Evolutionary conservation across 2,888 invertebrate species (phyloP), one percentile per base, ranked within the genome.

Genomic region (Dexiosoma caninum): DNA sequence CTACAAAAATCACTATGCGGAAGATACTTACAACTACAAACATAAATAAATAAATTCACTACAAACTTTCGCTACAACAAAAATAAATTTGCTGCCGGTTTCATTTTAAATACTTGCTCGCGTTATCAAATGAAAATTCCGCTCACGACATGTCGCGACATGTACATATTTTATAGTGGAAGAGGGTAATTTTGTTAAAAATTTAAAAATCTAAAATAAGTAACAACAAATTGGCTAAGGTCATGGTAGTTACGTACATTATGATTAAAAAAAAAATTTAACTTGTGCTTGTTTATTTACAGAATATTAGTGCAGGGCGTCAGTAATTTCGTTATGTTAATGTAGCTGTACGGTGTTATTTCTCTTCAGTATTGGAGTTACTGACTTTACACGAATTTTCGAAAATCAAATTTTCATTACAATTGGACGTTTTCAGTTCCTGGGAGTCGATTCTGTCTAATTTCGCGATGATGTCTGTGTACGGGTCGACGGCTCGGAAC

Each of bases 11-110:
- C 60, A 71, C 76, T 62, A 80, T 77, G 66, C 81, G 81, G 81
- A 81, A 81, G 81, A 69, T 67, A 72, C 53, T 62, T 49, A 64
- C 49, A 69, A 72, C 30, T 53, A 27, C 23, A 21, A 51, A 69
- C 7, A 55, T 44, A 12, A 27, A 27, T n/a, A 30, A 40, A n/a
- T n/a, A 21, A 35, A 30, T 5, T 51, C 9, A 14, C 23, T 35
- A 49, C 35, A 49, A 77, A 77, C 81, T 81, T 81, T 81, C 81
- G 62, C 81, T 57, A 69, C 49, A 72, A 77, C 46, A 53, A 40
- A 27, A 35, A 21, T 8, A 27, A 12, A 51, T 57, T 59, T 57
- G 3, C 0, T 42, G 40, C 21, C 23, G 7, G 3, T 27, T 27
- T 27, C 6, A 6, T 27, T 27, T 27, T 3, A 6, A 27, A 27